Percentiles rank a stretch among this genome's conserved stretches.
Evolutionary conservation across 2,888 invertebrate genomes (phyloP).

Genomic region (Nymphalis polychloros): DNA sequence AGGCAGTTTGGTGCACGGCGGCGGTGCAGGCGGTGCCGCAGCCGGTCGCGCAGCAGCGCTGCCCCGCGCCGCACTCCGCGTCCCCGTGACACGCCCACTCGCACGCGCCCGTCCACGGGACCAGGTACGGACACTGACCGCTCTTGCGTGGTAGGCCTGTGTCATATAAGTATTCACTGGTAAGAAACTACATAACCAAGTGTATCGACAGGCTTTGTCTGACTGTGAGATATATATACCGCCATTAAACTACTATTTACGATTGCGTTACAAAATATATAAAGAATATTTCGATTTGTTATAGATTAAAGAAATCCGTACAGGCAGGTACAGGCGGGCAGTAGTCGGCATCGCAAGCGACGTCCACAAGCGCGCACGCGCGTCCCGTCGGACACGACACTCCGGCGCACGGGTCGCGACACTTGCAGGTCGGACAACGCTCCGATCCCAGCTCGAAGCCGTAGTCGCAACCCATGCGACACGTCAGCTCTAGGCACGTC

Average conservation of each 20-base stretch:
- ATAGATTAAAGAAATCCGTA: constrained; percentile 54
- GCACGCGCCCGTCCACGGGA: constrained; percentile 86
- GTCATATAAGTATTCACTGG: not conserved
- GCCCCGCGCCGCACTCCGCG: constrained; percentile 85
- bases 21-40: constrained; percentile 91
- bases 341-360: constrained; percentile 91
- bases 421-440: constrained; percentile 90
- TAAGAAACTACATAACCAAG: too few species aligned
- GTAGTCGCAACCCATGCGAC: constrained; percentile 92
- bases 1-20: constrained; percentile 87
- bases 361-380: constrained; percentile 90
- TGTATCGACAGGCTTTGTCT: too few species aligned
- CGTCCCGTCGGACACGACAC: constrained; percentile 85
- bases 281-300: too few species aligned
- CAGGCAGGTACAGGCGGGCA: constrained; percentile 93
- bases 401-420: constrained; percentile 89
- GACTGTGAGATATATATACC: too few species aligned
- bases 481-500: constrained; percentile 87
- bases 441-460: constrained; percentile 87
- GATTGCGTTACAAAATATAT: not conserved
- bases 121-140: constrained; percentile 92
- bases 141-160: constrained; percentile 84
- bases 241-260: too few species aligned
- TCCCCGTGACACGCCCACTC: constrained; percentile 90
- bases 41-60: constrained; percentile 92